Base-by-base conservation (phyloP, 1,140 invertebrate species). In the Grapholita molesta region DNA sequence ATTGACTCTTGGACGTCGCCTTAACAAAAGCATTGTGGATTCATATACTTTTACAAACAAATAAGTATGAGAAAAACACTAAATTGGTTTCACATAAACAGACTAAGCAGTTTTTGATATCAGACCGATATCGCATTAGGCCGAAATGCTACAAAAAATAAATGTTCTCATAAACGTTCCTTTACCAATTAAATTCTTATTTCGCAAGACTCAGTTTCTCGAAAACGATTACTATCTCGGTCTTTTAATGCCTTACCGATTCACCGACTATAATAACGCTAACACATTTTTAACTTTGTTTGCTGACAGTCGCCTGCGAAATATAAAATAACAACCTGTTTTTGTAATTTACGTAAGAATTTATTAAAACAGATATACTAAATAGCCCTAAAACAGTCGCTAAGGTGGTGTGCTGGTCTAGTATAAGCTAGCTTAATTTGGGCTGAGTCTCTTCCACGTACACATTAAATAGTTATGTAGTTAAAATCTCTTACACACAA, bases 81-180 rank as follows among this genome's bases (percentile, higher is more conserved):
- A 32, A 66, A 66, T 66, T 32, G 64, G 32, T 66, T 66, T 66
- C 64, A 42, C n/a, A 66, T 66, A 66, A 30, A 61, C 55, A 66
- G 64, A 32, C 64, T 66, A 66, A 66, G 64, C 32, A 66, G 64
- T 66, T 66, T 66, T 66, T 66, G 64, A 66, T 42, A 66, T 35
- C 64, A 25, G 30, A 30, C 21, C 32, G 64, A 42, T 12, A 38
- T 28, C 32, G 32, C 28, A 38, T 66, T 66, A 66, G 64, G 38
- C 25, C 24, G 24, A 61, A 61, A 61, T 28, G 25, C 55, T 61
- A 28, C 55, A 61, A 61, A 61, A 61, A 61, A 61, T 61, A 61
- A 61, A 61, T 28, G 55, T 61, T 28, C 55, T 11, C 25, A 61
- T 61, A 28, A 61, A 61, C 55, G 55, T 61, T 61, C 55, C 55